phyloP scores from a whole-genome alignment of 2,113 vertebrate genomes.

The Canis aureus region DNA sequence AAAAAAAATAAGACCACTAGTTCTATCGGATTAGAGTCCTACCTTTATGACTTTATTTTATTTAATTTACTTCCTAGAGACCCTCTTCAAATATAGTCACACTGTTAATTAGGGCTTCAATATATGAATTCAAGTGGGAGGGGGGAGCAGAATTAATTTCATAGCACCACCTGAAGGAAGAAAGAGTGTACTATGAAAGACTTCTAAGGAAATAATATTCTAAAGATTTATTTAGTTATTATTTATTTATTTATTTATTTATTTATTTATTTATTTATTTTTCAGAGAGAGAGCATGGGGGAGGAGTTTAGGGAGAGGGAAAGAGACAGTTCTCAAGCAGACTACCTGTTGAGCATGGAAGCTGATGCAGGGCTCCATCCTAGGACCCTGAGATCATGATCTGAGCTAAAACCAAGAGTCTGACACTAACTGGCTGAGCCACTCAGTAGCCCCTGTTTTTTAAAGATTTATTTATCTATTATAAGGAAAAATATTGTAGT shows the following conservation, averaged over 20 bases:
- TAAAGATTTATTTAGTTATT: not conserved
- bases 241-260: not conserved
- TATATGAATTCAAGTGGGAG: not conserved
- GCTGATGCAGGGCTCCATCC: not conserved
- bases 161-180: not conserved
- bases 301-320: not conserved
- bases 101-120: not conserved
- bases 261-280: not conserved
- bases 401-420: not conserved
- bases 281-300: not conserved
- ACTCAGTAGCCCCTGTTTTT: not conserved
- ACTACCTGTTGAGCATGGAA: fast-evolving
- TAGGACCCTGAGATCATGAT: not conserved
- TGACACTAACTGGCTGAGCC: not conserved
- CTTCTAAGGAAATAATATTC: not conserved
- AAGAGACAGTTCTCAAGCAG: not conserved
- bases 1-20: not conserved
- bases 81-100: not conserved
- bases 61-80: not conserved
- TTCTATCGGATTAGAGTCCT: fast-evolving
- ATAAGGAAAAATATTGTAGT: not conserved
- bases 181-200: not conserved
- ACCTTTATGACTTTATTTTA: not conserved
- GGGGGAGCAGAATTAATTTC: not conserved
- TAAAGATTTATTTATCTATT: not conserved